Base-by-base conservation (phyloP, 2,797 vertebrate species). In the Neopelma chrysocephalum region DNA sequence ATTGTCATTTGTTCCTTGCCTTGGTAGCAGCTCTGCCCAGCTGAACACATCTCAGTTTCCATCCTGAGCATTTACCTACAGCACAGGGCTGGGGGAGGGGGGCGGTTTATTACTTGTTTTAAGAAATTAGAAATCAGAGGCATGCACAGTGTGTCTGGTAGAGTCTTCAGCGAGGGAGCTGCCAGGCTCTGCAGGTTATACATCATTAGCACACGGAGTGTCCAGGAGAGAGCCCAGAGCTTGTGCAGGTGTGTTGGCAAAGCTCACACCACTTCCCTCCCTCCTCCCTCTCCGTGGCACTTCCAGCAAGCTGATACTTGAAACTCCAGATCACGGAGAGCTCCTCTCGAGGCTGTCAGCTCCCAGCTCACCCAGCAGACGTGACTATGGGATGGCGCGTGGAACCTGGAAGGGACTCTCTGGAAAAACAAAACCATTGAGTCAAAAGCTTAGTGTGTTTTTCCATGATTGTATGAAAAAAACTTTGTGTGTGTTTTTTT, bases 241-340 rank as follows among this genome's bases (percentile, higher is more conserved):
- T 97, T 96, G 91, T 98, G 90, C 87, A 96, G 88, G 96, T 97
- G 88, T 97, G 96, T 89, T 98, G 97, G 97, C 95, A 97, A 96
- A 92, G 91, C 73, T 88, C 29, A 0, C 81, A 18, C 87, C 71
- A 3, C 65, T 94, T 96, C 94, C 91, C 88, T 94, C 88, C 68
- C 54, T 73, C 5, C 51, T 91, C 72, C 93, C 62, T 96, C 87
- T 81, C 92, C 5, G 3, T 72, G 11, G 8, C 79, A 16, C 93
- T 97, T 96, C 87, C 94, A 96, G 70, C 86, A 97, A 97, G 94
- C 96, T 15, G 88, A 90, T 96, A 96, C 97, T 97, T 97, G 95
- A 97, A 95, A 96, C 89, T 83, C 16, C 2, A 84, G 95, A 84
- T 85, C 91, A 79, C 92, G 65, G 93, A 42, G 71, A 69, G 76